Evolutionary conservation across 2,113 vertebrate species (phyloP).

Genomic region (Bubo blakistoni): DNA sequence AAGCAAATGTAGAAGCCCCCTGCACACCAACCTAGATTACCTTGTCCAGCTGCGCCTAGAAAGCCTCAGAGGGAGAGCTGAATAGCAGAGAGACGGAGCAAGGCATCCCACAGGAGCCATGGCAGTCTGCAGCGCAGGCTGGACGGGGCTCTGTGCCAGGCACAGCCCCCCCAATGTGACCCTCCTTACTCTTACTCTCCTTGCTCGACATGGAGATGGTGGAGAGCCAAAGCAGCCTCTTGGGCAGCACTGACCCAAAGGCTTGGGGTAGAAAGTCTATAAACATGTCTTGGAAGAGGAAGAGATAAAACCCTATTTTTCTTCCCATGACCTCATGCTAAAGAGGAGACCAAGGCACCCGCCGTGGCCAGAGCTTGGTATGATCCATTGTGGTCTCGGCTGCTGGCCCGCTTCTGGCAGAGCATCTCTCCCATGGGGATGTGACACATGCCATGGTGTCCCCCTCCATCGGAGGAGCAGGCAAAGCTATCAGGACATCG

Average conservation of each 20-base stretch:
- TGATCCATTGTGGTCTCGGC: background rate
- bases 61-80: background rate
- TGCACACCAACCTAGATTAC: background rate
- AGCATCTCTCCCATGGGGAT: background rate
- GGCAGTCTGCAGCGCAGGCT: background rate
- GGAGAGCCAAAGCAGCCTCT: background rate
- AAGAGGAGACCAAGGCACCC: background rate
- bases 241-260: background rate
- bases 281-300: background rate
- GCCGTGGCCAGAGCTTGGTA: background rate
- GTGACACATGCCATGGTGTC: background rate
- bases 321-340: background rate
- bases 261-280: background rate
- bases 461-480: background rate
- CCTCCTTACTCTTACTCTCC: background rate
- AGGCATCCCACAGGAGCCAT: background rate
- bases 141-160: background rate
- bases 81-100: background rate
- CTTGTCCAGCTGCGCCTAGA: background rate
- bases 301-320: background rate
- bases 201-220: background rate
- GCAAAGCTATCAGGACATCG: background rate
- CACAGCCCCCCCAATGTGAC: background rate
- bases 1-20: background rate
- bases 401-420: background rate